Percentiles rank a stretch among this genome's conserved stretches.
phyloP scores from a whole-genome alignment of 2,888 invertebrate genomes.

The Tuta absoluta region DNA sequence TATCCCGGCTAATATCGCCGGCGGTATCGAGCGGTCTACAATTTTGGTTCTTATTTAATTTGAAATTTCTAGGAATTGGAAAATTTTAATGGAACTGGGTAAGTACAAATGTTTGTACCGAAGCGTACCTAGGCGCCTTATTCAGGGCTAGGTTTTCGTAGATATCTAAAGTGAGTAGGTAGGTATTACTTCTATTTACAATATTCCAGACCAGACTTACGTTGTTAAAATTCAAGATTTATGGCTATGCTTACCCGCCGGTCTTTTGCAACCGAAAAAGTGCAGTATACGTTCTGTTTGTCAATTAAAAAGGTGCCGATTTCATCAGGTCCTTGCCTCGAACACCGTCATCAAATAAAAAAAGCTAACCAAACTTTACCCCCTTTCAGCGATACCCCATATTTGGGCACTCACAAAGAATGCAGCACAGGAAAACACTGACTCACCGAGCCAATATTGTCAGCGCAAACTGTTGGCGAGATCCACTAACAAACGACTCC shows the following conservation, averaged over 20 bases:
- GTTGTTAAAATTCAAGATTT: no score
- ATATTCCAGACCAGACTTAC: no score
- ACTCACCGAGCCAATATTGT: conserved; percentile 46
- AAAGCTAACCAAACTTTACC: conserved; percentile 1
- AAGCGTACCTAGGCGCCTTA: not conserved
- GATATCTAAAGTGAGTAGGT: not conserved
- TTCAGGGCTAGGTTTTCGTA: not conserved
- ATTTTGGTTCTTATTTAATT: conserved; percentile 14
- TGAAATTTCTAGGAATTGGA: not conserved
- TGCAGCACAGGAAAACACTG: conserved; percentile 41
- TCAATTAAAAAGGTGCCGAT: not conserved
- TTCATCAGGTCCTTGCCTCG: not conserved
- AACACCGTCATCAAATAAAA: not conserved
- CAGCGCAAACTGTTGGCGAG: conserved; percentile 40
- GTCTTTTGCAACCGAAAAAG: not conserved
- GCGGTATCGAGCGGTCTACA: conserved; percentile 29
- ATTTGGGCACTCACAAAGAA: conserved; percentile 31
- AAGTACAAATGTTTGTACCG: not conserved
- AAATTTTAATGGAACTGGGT: not conserved
- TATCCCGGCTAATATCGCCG: conserved; percentile 35
- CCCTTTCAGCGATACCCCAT: conserved; percentile 22
- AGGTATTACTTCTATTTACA: no score
- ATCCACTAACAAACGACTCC: conserved; percentile 26
- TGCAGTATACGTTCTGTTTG: no score
- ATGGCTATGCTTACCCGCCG: no score